Base-by-base conservation (phyloP, 1,140 invertebrate genomes). In the Trichogramma pretiosum region DNA sequence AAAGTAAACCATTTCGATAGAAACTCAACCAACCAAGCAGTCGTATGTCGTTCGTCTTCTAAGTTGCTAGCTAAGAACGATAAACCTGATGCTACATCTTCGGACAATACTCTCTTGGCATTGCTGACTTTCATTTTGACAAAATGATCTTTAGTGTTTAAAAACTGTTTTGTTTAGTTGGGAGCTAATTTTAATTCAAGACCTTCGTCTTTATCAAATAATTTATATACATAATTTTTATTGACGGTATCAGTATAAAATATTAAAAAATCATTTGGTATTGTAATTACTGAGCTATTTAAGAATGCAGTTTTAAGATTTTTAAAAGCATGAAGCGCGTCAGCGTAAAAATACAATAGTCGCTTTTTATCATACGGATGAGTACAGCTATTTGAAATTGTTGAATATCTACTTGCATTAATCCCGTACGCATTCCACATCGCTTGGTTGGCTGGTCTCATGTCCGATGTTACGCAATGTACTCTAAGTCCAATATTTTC, bases 1-100 rank as follows among this genome's bases (percentile, higher is more conserved):
- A 50, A 22, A 11, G 18, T n/a, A 28, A 53, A 53, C 52, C 47
- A 53, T 21, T n/a, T 17, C 14, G 16, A 9, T 14, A 53, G 3
- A n/a, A 45, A 18, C 3, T 34, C 28, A 23, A 53, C 16, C 19
- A 49, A 50, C 47, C 52, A 53, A 22, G 47, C 40, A 11, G 47
- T 49, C 21, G 52, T 53, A n/a, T 24, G 24, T 21, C 35, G 26
- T 37, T 38, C 46, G 18, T 35, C 39, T 34, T 43, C 35, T 35
- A 3, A 5, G 14, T 24, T 32, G 17, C 43, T 19, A 3, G 37
- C 18, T 21, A 49, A 33, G 22, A 43, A 36, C 36, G 28, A 22
- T 28, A 43, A 43, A 24, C 17, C 40, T 28, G 47, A 3, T n/a
- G n/a, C 30, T 9, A 48, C 46, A 13, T 21, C 16, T 16, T 38